These are phyloP conservation scores for Drosophila parvula DNA, from an alignment of 1,140 invertebrate genomes.

Conservation along the genomic window DNA sequence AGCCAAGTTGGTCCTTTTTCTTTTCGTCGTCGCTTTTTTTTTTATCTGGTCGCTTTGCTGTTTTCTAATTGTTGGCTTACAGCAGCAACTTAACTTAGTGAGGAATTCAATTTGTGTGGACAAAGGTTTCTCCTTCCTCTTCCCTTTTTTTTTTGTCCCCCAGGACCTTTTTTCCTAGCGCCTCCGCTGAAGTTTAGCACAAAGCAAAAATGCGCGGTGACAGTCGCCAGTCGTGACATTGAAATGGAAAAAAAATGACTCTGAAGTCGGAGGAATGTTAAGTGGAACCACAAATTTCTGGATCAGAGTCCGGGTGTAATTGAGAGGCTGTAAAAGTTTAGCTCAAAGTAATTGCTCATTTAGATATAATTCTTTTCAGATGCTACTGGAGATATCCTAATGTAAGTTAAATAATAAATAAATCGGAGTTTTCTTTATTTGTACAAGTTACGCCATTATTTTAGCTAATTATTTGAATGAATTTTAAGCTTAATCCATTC, in stretches of 20 bases:
- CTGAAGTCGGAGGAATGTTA: conserved; percentile 29
- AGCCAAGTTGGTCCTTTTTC: conserved; percentile 41
- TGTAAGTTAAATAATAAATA: background rate
- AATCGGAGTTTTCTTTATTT: background rate
- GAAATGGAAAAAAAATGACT: conserved; percentile 41
- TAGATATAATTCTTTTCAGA: no score
- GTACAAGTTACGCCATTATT: background rate
- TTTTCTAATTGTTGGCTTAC: conserved; percentile 82
- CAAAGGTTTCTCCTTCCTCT: conserved; percentile 10
- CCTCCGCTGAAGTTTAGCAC: conserved; percentile 57
- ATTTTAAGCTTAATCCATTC: no score
- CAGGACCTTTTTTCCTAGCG: conserved; percentile 41
- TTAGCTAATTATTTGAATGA: background rate
- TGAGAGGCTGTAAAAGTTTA: conserved; percentile 5
- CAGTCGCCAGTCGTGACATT: conserved; percentile 71
- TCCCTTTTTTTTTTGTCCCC: background rate
- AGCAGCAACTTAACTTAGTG: conserved; percentile 77
- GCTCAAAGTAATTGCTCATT: background rate
- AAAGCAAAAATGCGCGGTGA: conserved; percentile 82
- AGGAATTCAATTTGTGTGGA: conserved; percentile 75
- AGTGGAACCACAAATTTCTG: conserved; percentile 33
- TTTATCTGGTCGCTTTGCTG: conserved; percentile 76
- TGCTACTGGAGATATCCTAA: background rate
- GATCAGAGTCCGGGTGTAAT: conserved; percentile 12
- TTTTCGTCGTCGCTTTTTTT: conserved; percentile 47